A percentile compares a stretch with the other conserved stretches of the same genome.
These are phyloP conservation scores for Horisme vitalbata DNA, from an alignment of 2,888 invertebrate genomes.

Conservation along the genomic window DNA sequence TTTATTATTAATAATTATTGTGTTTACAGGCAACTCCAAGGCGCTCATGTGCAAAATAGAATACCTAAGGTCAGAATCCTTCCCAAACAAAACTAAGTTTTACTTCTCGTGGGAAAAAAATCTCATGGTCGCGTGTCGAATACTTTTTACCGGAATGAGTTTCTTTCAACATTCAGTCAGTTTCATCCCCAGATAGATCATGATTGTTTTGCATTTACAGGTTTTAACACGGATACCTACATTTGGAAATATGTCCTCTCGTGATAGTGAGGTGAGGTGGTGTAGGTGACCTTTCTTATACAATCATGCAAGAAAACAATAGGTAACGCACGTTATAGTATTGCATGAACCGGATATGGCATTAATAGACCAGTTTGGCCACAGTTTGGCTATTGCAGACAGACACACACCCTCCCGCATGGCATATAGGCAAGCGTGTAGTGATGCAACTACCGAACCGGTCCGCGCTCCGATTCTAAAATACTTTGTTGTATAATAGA, in stretches of 20 bases:
- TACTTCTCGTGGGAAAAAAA: not conserved
- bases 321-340: slow-evolving; percentile 11
- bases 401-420: slow-evolving; percentile 36
- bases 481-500: slow-evolving; percentile 41
- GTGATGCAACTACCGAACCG: slow-evolving; percentile 56
- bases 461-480: slow-evolving; percentile 44
- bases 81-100: not conserved
- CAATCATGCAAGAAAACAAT: slow-evolving; percentile 20
- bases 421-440: slow-evolving; percentile 37
- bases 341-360: slow-evolving; percentile 30
- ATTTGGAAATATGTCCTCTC: no score
- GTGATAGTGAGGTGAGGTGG: no score
- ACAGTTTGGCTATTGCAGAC: slow-evolving; percentile 33
- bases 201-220: no score
- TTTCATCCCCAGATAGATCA: no score
- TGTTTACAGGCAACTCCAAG: no score
- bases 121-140: not conserved
- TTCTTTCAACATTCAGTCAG: no score
- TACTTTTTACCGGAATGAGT: not conserved
- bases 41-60: not conserved
- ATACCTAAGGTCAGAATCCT: not conserved
- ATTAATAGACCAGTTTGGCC: slow-evolving; percentile 40
- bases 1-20: no score
- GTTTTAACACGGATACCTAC: no score
- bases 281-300: not conserved